Evolutionary conservation across 2,113 vertebrate species (phyloP).

Genomic region (Orthonyx spaldingii): DNA sequence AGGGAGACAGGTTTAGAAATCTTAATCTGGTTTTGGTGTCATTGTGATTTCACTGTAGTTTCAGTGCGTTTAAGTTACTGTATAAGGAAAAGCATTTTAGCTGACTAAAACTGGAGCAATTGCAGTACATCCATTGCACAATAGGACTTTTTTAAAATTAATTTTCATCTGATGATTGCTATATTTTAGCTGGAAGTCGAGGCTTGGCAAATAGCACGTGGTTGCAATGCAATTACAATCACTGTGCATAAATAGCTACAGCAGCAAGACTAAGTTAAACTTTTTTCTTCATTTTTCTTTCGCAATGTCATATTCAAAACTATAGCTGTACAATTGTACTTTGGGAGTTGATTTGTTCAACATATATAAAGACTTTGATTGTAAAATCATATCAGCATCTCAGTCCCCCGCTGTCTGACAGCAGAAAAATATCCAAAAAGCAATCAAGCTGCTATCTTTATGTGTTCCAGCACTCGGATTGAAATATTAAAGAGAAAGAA

Average conservation of each 20-base stretch:
- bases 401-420: neutral
- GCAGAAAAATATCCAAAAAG: neutral
- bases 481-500: neutral
- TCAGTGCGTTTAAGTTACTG: neutral
- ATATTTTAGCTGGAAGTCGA: fast-evolving
- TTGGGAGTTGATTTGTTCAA: neutral
- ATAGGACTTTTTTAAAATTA: neutral
- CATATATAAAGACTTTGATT: neutral
- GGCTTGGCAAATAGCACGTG: neutral
- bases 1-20: neutral
- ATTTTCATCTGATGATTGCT: neutral
- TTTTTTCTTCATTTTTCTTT: neutral
- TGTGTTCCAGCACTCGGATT: neutral
- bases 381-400: neutral
- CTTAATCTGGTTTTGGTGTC: neutral
- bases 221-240: neutral
- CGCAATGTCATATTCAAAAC: neutral
- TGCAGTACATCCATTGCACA: neutral
- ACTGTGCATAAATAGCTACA: neutral
- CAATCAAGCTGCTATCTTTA: neutral
- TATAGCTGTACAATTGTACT: neutral
- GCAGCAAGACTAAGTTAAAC: neutral
- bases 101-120: neutral
- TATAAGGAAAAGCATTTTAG: neutral
- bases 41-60: neutral